Conservation (phyloP, 2,797 vertebrate species). For the Geotrypetes seraphini region DNA sequence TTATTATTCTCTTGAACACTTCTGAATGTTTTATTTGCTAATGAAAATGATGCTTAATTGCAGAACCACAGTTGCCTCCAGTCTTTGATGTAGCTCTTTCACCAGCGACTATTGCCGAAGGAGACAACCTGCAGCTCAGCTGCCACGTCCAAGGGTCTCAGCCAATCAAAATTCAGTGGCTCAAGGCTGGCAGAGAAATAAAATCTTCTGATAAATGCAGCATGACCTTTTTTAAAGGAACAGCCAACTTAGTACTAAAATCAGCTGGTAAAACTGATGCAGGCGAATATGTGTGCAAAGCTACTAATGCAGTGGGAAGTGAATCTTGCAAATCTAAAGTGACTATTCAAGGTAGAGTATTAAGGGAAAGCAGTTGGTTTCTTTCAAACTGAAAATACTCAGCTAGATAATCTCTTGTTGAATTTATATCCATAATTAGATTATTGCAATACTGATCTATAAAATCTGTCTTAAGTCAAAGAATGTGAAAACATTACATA, state of each 20-base stretch:
- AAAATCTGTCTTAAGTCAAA: too few relatives aligned
- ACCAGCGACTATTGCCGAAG: slow-evolving; percentile 62
- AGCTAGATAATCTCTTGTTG: too few relatives aligned
- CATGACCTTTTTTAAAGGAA: slow-evolving; percentile 75
- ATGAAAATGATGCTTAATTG: slow-evolving; percentile 30
- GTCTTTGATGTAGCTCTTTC: slow-evolving; percentile 82
- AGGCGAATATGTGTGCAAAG: slow-evolving; percentile 92
- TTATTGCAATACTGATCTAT: too few relatives aligned
- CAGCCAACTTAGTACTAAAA: slow-evolving; percentile 72
- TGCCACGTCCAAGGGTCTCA: slow-evolving; percentile 80
- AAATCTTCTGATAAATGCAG: slow-evolving; percentile 64
- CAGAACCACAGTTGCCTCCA: slow-evolving; percentile 82
- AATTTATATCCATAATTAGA: too few relatives aligned
- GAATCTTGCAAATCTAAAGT: slow-evolving; percentile 86
- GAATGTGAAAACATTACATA: too few relatives aligned
- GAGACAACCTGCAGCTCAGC: slow-evolving; percentile 67
- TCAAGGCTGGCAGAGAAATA: slow-evolving; percentile 86
- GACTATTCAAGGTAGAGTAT: slow-evolving; percentile 88
- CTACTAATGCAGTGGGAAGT: slow-evolving; percentile 77
- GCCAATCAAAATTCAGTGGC: slow-evolving; percentile 86
- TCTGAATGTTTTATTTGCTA: too few relatives aligned
- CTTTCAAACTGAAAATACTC: too few relatives aligned
- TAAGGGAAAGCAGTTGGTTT: too few relatives aligned
- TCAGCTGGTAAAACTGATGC: slow-evolving; percentile 61
- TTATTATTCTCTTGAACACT: too few relatives aligned